A percentile compares a stretch with the other conserved stretches of the same genome.
Conservation (phyloP, 2,888 invertebrate species). For the Parnassius orleans region DNA sequence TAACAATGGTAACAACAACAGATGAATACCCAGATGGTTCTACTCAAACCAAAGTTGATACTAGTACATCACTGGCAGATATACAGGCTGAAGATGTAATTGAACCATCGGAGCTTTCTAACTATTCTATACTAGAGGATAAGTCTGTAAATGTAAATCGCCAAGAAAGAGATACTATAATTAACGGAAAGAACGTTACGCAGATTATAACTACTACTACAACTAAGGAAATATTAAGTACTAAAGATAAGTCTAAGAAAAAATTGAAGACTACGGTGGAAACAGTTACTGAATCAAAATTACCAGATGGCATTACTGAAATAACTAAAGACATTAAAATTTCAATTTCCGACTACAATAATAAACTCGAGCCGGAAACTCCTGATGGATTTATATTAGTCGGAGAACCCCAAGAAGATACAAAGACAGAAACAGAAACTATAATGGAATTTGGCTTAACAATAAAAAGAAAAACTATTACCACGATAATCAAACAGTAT, state of each 20-base stretch:
- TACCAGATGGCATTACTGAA: conserved; percentile 64
- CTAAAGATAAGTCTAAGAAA: conserved; percentile 53
- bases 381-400: conserved; percentile 46
- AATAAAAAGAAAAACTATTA: conserved; percentile 58
- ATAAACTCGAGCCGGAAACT: conserved; percentile 39
- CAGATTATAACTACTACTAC: conserved; percentile 65
- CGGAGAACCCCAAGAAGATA: conserved; percentile 50
- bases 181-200: conserved; percentile 56
- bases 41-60: conserved; percentile 63
- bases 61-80: conserved; percentile 60
- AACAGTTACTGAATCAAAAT: conserved; percentile 61
- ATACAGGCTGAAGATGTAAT: conserved; percentile 45
- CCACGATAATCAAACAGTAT: conserved; percentile 50
- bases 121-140: conserved; percentile 55
- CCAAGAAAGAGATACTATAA: conserved; percentile 50
- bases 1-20: conserved; percentile 59
- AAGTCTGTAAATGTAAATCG: conserved; percentile 54
- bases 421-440: conserved; percentile 44
- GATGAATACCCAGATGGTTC: conserved; percentile 74
- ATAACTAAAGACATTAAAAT: conserved; percentile 67
- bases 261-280: conserved; percentile 67
- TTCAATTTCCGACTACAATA: conserved; percentile 56
- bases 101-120: conserved; percentile 53
- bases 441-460: conserved; percentile 50
- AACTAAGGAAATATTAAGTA: conserved; percentile 59